Evolutionary conservation across 2,113 vertebrate genomes (phyloP).

Genomic region (crab-eating macaque (Macaca fascicularis)): DNA sequence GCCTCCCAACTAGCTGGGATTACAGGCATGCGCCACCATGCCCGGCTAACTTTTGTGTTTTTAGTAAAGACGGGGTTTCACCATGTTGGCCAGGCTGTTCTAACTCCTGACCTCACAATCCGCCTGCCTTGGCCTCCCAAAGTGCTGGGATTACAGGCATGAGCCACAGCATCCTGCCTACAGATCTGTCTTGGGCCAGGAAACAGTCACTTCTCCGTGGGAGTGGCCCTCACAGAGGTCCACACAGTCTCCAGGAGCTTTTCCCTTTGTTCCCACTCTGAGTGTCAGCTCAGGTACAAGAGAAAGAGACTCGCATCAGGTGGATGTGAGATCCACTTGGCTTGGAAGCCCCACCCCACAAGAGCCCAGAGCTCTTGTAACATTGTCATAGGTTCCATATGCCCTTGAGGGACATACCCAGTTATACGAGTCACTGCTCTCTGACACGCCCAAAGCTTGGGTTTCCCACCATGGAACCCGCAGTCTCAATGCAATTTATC

Average conservation of each 20-base stretch:
- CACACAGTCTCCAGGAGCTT: neutral
- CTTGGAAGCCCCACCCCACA: neutral
- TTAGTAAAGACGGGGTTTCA: too few species aligned
- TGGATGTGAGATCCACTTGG: neutral
- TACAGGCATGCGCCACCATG: rapidly evolving
- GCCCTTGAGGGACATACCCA: neutral
- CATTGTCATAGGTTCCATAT: neutral
- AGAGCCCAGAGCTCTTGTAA: neutral
- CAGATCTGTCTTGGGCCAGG: neutral
- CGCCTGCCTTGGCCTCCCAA: too few species aligned
- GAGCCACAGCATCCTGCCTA: too few species aligned
- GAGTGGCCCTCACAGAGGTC: neutral
- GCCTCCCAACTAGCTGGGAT: too few species aligned
- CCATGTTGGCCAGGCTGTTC: too few species aligned
- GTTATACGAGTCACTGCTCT: rapidly evolving
- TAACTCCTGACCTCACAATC: too few species aligned
- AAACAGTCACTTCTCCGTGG: neutral
- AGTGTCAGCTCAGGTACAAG: neutral
- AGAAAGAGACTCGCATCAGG: neutral
- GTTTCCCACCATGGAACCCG: neutral
- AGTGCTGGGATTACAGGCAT: too few species aligned
- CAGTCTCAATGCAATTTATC: neutral
- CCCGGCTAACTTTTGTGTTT: too few species aligned
- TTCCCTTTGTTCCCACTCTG: rapidly evolving
- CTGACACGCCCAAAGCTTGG: neutral